Percentiles rank a stretch among this genome's conserved stretches.
These are phyloP conservation scores for Agapetus fuscipes DNA, from an alignment of 2,888 invertebrate genomes.

Conservation along the genomic window DNA sequence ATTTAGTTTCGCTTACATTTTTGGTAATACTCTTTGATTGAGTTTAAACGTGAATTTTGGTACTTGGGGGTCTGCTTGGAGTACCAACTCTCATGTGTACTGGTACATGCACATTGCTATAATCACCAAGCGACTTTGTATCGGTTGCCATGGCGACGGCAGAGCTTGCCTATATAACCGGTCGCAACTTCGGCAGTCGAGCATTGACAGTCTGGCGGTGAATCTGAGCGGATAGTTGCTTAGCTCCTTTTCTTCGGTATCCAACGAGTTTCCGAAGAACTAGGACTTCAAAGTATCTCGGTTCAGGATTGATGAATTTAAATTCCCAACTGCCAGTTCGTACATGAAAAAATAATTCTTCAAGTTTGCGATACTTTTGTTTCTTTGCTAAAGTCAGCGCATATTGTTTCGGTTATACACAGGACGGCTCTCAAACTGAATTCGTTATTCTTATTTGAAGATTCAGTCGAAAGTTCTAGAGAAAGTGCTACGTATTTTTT, in stretches of 20 bases:
- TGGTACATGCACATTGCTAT: no score
- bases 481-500: constrained; percentile 6
- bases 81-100: no score
- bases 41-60: no score
- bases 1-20: no score
- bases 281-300: constrained; percentile 18
- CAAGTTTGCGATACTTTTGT: no score
- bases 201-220: constrained; percentile 20
- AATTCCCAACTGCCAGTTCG: constrained; percentile 12
- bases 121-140: neutral
- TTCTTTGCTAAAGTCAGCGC: no score
- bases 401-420: no score
- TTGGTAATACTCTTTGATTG: no score
- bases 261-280: constrained; percentile 16
- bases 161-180: constrained; percentile 13
- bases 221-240: constrained; percentile 17
- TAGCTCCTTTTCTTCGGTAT: constrained; percentile 17
- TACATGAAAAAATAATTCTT: no score
- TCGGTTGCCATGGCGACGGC: constrained; percentile 15
- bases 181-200: constrained; percentile 1
- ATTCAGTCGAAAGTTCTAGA: constrained; percentile 7
- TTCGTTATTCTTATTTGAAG: constrained; percentile 1
- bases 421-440: constrained; percentile 10
- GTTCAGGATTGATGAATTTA: constrained; percentile 3
- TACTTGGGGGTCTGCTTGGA: no score